Evolutionary conservation across 2,888 invertebrate species (phyloP).

Genomic region (Pristionchus fissidentatus): DNA sequence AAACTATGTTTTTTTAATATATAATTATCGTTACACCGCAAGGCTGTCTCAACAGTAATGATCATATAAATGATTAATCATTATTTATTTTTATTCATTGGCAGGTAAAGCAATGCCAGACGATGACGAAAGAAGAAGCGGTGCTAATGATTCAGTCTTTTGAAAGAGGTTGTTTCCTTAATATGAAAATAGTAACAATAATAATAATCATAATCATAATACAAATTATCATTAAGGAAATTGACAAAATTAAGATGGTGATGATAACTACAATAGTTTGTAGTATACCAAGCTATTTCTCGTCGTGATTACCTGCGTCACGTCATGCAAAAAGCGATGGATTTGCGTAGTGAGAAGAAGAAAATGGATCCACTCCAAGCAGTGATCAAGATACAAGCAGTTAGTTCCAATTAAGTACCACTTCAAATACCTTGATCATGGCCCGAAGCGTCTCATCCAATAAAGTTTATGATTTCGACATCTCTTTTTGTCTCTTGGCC

Average conservation of each 20-base stretch:
- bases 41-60: too few relatives aligned
- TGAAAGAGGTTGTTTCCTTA: constrained; percentile 13
- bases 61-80: too few relatives aligned
- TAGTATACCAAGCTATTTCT: constrained; percentile 69
- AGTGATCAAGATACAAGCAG: constrained; percentile 68
- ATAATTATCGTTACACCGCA: neutral
- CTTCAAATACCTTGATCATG: too few relatives aligned
- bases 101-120: constrained; percentile 5
- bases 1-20: too few relatives aligned
- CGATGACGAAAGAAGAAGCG: constrained; percentile 44
- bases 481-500: too few relatives aligned
- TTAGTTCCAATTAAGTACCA: constrained; percentile 29
- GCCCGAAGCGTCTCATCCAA: too few relatives aligned
- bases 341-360: constrained; percentile 59
- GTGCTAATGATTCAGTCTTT: constrained; percentile 36
- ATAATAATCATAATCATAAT: neutral
- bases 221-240: neutral
- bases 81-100: too few relatives aligned
- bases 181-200: neutral
- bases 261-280: too few relatives aligned
- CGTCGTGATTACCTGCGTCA: constrained; percentile 67
- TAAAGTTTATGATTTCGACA: too few relatives aligned
- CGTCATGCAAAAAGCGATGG: constrained; percentile 66
- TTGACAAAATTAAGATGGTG: neutral
- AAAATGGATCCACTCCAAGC: constrained; percentile 65